A percentile compares a stretch with the other conserved stretches of the same genome.
Conservation (phyloP, 30 jellyfish, hydroid and myxozoan genomes). For the Rhopilema esculentum region DNA sequence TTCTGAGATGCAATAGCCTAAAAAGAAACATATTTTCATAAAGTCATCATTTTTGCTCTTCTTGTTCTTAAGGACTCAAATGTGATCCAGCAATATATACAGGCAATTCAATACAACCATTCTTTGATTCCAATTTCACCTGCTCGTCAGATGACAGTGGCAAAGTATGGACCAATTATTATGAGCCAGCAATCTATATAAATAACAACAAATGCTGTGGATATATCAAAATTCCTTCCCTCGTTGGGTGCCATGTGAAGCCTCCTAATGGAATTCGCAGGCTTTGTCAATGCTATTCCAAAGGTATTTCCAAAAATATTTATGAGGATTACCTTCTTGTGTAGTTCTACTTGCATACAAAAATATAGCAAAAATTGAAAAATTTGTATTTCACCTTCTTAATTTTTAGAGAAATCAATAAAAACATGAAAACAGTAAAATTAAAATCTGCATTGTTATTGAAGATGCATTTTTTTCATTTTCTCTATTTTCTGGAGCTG, state of each 20-base stretch:
- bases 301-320: slow-evolving; percentile 30
- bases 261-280: slow-evolving; percentile 58
- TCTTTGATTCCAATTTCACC: neutral
- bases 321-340: too few relatives aligned
- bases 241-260: slow-evolving; percentile 29
- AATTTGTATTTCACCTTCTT: too few relatives aligned
- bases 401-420: too few relatives aligned
- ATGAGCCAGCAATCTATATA: slow-evolving; percentile 26
- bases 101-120: slow-evolving; percentile 35
- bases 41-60: too few relatives aligned
- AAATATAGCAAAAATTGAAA: too few relatives aligned
- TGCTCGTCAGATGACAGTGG: slow-evolving; percentile 50
- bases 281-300: slow-evolving; percentile 61
- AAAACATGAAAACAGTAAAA: too few relatives aligned
- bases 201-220: slow-evolving; percentile 39
- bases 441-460: too few relatives aligned
- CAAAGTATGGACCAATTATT: slow-evolving; percentile 41
- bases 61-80: neutral
- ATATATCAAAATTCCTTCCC: slow-evolving; percentile 28
- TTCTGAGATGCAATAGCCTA: too few relatives aligned
- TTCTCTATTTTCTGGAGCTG: too few relatives aligned
- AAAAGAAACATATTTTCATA: too few relatives aligned
- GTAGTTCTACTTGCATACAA: too few relatives aligned
- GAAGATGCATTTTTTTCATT: too few relatives aligned
- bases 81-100: slow-evolving; percentile 34